Conservation (phyloP, 2,797 vertebrate genomes). For the Sebastolobus altivelis region DNA sequence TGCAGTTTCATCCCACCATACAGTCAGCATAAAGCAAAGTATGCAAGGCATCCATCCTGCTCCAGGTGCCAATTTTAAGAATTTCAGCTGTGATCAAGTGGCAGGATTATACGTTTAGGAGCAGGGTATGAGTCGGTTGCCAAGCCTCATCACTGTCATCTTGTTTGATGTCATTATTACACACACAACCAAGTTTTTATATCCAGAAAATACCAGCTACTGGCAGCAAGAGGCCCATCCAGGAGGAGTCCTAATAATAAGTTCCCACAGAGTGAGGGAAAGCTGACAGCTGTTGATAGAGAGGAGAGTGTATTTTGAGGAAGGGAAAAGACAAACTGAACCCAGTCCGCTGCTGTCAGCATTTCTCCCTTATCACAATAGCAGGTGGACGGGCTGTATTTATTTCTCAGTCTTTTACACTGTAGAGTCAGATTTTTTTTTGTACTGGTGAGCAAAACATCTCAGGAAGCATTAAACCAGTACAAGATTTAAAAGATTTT, state of each 20-base stretch:
- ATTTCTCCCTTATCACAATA: constrained; percentile 34
- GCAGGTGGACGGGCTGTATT: constrained; percentile 36
- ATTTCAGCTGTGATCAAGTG: neutral
- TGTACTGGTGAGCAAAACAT: neutral
- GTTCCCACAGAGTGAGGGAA: constrained; percentile 53
- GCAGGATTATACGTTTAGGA: neutral
- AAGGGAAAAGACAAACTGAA: constrained; percentile 22
- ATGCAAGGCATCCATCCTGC: too few species aligned
- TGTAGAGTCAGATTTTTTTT: neutral
- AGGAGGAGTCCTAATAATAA: constrained; percentile 44
- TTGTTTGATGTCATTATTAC: too few species aligned
- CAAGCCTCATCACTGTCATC: too few species aligned
- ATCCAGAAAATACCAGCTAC: neutral
- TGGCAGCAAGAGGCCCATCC: neutral
- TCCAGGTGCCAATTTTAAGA: too few species aligned
- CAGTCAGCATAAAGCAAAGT: too few species aligned
- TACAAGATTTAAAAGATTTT: neutral
- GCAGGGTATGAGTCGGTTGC: too few species aligned
- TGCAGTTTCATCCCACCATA: too few species aligned
- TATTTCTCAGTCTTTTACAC: constrained; percentile 23
- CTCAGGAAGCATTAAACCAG: neutral
- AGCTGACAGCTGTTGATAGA: constrained; percentile 64
- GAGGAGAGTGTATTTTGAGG: constrained; percentile 45
- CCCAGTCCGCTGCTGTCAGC: constrained; percentile 33
- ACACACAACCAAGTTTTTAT: neutral